Evolutionary conservation across 2,797 vertebrate species (phyloP).

Genomic region (Aviceda cuculoides): DNA sequence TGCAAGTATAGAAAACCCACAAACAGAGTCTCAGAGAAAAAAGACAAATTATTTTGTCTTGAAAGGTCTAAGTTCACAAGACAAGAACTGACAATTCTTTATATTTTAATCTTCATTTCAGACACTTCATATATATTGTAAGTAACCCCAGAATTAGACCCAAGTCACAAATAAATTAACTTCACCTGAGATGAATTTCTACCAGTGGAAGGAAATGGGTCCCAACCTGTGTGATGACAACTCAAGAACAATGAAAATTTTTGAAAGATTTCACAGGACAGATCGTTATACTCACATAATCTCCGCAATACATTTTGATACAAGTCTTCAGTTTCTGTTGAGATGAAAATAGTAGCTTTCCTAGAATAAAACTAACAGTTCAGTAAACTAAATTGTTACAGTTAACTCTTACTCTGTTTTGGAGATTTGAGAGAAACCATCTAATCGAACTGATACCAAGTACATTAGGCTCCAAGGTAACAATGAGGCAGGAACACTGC

Average conservation of each 20-base stretch:
- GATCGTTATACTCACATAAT: conserved; percentile 71
- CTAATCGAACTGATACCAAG: background rate
- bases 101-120: background rate
- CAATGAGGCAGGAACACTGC: background rate
- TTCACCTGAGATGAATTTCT: background rate
- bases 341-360: background rate
- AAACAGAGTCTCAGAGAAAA: background rate
- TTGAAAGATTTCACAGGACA: conserved; percentile 2
- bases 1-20: background rate
- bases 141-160: background rate
- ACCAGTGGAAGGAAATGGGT: background rate
- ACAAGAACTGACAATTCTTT: background rate
- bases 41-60: background rate
- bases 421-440: background rate
- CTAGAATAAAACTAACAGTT: background rate
- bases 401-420: background rate
- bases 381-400: background rate
- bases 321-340: background rate
- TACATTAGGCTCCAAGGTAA: background rate
- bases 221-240: background rate
- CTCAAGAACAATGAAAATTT: background rate
- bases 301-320: conserved; percentile 70
- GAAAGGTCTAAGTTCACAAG: background rate
- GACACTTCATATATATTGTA: background rate
- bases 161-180: background rate